Conservation (phyloP, 2,797 vertebrate species). For the Mustela erminea region DNA sequence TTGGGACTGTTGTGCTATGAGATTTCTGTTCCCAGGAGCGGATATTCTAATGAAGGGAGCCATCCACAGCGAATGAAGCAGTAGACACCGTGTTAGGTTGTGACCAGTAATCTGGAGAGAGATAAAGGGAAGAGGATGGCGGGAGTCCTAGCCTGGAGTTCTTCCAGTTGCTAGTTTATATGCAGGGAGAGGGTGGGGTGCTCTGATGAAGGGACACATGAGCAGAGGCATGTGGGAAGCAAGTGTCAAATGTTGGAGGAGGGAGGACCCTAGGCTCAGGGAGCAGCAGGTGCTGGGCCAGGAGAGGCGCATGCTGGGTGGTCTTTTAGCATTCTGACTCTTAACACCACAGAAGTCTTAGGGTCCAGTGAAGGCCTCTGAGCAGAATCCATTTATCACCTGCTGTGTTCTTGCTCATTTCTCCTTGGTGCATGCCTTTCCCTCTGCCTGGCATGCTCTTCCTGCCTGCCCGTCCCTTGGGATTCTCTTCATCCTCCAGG, state of each 20-base stretch:
- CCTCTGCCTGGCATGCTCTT: background rate
- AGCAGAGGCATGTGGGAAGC: background rate
- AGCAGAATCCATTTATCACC: background rate
- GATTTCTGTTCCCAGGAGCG: background rate
- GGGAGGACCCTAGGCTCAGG: background rate
- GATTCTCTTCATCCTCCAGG: background rate
- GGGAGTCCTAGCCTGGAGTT: background rate
- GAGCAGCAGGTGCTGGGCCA: background rate
- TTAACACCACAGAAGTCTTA: rapidly evolving
- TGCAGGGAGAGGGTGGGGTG: background rate
- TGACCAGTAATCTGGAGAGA: background rate
- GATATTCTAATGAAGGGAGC: background rate
- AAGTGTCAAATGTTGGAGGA: background rate
- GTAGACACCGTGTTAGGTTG: background rate
- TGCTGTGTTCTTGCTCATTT: background rate
- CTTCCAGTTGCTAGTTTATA: background rate
- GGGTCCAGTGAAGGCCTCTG: background rate
- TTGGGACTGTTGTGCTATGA: background rate
- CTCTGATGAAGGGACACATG: background rate
- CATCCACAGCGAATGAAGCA: background rate
- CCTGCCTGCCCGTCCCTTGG: background rate
- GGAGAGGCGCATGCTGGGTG: background rate
- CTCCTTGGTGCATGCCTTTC: background rate
- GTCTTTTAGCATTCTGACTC: background rate
- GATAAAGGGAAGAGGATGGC: background rate